These are phyloP conservation scores for Takifugu rubripes DNA, from an alignment of 2,797 vertebrate genomes.

Conservation along the genomic window DNA sequence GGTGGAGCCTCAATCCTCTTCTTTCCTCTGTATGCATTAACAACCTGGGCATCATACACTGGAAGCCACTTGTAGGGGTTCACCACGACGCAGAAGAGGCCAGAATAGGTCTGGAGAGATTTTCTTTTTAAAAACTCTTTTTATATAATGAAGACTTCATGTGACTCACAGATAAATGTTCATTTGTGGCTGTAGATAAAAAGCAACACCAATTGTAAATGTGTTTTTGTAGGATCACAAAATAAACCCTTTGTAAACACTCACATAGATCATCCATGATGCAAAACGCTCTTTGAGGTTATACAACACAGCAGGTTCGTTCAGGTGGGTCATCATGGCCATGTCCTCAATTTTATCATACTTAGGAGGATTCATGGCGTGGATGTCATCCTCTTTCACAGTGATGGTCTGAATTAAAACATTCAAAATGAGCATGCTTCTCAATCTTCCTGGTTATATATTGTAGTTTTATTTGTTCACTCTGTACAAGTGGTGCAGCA, in stretches of 20 bases:
- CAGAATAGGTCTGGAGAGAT: slow-evolving; percentile 73
- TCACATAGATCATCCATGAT: slow-evolving; percentile 73
- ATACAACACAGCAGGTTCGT: slow-evolving; percentile 70
- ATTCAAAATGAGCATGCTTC: neutral
- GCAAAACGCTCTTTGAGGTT: slow-evolving; percentile 75
- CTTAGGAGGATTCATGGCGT: slow-evolving; percentile 84
- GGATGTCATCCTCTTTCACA: slow-evolving; percentile 60
- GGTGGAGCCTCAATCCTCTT: slow-evolving; percentile 61
- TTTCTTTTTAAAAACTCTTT: neutral
- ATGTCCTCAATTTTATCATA: slow-evolving; percentile 78
- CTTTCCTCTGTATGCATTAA: slow-evolving; percentile 46
- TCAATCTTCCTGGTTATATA: neutral
- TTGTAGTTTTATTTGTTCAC: neutral
- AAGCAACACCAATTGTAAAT: neutral
- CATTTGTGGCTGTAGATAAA: neutral
- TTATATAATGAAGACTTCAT: neutral
- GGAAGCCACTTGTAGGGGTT: slow-evolving; percentile 88
- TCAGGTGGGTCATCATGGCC: slow-evolving; percentile 80
- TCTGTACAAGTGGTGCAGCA: neutral
- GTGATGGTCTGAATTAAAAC: slow-evolving; percentile 32
- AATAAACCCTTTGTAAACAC: slow-evolving; percentile 1
- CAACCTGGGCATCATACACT: slow-evolving; percentile 53
- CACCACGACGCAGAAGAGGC: slow-evolving; percentile 69
- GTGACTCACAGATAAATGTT: neutral
- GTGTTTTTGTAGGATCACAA: neutral